Evolutionary conservation across 2,797 vertebrate genomes (phyloP).

Genomic region (Chaetophractus vellerosus): DNA sequence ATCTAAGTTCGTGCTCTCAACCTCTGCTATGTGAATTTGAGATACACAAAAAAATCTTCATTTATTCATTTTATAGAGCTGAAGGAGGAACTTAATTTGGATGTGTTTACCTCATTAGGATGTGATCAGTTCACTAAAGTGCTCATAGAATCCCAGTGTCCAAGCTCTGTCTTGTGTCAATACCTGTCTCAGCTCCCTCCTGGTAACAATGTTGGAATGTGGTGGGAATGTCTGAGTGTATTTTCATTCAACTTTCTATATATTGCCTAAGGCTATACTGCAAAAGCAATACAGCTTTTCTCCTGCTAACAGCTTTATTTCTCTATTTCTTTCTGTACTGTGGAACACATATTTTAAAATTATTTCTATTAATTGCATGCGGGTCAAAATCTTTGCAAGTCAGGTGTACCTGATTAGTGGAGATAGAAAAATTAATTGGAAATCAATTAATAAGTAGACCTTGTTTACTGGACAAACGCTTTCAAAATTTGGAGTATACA

Average conservation of each 20-base stretch:
- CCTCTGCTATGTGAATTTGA: neutral
- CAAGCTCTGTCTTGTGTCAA: neutral
- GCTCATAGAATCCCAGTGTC: neutral
- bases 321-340: neutral
- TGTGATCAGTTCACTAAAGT: neutral
- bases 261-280: neutral
- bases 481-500: neutral
- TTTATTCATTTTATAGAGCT: neutral
- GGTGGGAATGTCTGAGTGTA: neutral
- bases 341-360: neutral
- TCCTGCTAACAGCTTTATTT: neutral
- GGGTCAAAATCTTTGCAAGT: neutral
- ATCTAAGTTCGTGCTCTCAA: neutral
- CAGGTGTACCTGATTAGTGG: neutral
- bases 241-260: neutral
- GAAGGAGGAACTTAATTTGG: neutral
- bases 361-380: neutral
- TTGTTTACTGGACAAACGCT: neutral
- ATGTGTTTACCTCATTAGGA: neutral
- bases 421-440: neutral
- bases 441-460: neutral
- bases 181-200: neutral
- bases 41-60: neutral
- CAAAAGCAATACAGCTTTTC: neutral
- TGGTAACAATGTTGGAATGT: neutral